phyloP scores from a whole-genome alignment of 1,140 invertebrate species.

The Drosophila ficusphila region DNA sequence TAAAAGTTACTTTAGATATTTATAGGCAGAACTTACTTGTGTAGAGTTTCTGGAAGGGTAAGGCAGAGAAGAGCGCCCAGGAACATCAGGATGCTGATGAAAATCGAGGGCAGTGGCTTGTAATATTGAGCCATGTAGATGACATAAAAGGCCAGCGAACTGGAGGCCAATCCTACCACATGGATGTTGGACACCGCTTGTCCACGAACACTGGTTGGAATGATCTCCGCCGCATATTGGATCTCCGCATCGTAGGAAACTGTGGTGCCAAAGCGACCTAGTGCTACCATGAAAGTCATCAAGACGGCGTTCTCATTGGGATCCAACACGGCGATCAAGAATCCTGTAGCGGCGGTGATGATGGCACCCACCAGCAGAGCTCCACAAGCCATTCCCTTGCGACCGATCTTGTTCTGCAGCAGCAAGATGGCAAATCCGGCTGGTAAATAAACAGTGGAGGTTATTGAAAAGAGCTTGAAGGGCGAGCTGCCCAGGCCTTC shows the following conservation, averaged over 20 bases:
- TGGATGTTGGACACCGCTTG: slow-evolving; percentile 86
- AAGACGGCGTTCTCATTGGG: slow-evolving; percentile 63
- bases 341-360: slow-evolving; percentile 83
- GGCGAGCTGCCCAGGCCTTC: slow-evolving; percentile 85
- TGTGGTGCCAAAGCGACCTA: slow-evolving; percentile 87
- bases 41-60: slow-evolving; percentile 87
- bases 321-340: slow-evolving; percentile 63
- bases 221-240: slow-evolving; percentile 88
- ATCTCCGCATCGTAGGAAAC: slow-evolving; percentile 87
- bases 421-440: slow-evolving; percentile 85
- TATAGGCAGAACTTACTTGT: slow-evolving; percentile 84
- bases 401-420: slow-evolving; percentile 86
- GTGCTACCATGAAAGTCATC: slow-evolving; percentile 74
- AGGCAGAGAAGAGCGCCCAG: slow-evolving; percentile 85
- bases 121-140: slow-evolving; percentile 84
- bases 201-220: slow-evolving; percentile 87
- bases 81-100: slow-evolving; percentile 86
- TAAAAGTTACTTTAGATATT: too few species aligned
- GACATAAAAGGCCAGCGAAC: slow-evolving; percentile 73
- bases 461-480: slow-evolving; percentile 86
- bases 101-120: slow-evolving; percentile 85
- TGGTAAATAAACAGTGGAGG: slow-evolving; percentile 86
- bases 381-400: slow-evolving; percentile 86
- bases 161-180: slow-evolving; percentile 85
- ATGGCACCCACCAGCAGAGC: slow-evolving; percentile 85